Evolutionary conservation across 2,888 invertebrate genomes (phyloP), one percentile per base, ranked within the genome.

Genomic region (Cephus nigrinus): DNA sequence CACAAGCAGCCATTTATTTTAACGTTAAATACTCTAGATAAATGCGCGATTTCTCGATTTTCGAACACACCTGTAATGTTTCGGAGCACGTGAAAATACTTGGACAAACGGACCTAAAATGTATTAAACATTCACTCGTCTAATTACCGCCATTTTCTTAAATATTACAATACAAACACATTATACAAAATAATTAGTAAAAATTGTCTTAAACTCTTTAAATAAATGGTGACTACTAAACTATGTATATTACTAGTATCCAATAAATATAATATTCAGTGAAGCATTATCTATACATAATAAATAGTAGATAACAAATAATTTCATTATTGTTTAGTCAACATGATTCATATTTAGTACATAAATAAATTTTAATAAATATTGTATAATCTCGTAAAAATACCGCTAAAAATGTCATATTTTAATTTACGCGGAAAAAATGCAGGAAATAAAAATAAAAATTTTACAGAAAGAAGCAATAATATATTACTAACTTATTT

Each of bases 1-100:
- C 35, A 36, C 77, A 74, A 77, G 75, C 75, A 74, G 75, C 35
- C 74, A 55, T 73, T 77, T 40, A 69, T 75, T 68, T 55, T 55
- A 55, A 55, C 9, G 55, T 55, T 55, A 55, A 55, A 55, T 23
- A 55, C 55, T 23, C 55, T 55, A 55, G 23, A 55, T 40, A 40
- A 40, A 23, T 40, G 0, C 40, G 23, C 4, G 40, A 23, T 40
- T 40, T 40, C 40, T 40, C 15, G 3, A 35, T 35, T 35, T 12
- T 35, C 12, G 35, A 35, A 35, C 35, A 12, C 12, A 35, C 35
- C 35, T 35, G 3, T 12, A 35, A 35, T 35, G 12, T 12, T 35
- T 35, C 35, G 3, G 3, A 35, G 12, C 12, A 35, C 35, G 12
- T 35, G 35, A 35, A 35, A 35, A 35, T 12, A 3, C 12, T 12